phyloP scores from a whole-genome alignment of 1,140 invertebrate genomes.

The Brachionus asplanchnoidis region DNA sequence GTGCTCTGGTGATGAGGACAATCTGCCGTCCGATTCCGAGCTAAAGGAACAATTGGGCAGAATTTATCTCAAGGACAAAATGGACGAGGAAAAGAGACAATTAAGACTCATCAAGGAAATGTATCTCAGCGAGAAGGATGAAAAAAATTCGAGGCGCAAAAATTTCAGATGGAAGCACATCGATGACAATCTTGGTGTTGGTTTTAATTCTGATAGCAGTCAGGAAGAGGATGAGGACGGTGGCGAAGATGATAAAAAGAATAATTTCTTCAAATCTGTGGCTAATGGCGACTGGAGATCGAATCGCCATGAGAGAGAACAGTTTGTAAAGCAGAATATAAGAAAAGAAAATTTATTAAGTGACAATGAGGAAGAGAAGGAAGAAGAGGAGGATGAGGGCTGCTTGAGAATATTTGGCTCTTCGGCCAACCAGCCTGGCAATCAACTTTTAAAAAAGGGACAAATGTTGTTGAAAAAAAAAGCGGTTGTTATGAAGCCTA shows the following conservation, averaged over 20 bases:
- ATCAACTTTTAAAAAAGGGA: slow-evolving; percentile 34
- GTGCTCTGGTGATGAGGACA: slow-evolving; percentile 21
- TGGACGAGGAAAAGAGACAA: slow-evolving; percentile 27
- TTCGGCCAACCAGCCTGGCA: background rate
- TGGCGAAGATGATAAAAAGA: background rate
- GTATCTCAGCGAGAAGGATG: slow-evolving; percentile 8
- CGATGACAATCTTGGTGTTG: slow-evolving; percentile 8
- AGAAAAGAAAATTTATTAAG: slow-evolving; percentile 21
- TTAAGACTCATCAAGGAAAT: slow-evolving; percentile 35
- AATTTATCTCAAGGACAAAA: slow-evolving; percentile 40
- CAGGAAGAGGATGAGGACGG: slow-evolving; percentile 15
- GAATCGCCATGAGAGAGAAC: slow-evolving; percentile 32
- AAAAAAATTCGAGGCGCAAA: slow-evolving; percentile 16
- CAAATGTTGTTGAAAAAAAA: background rate
- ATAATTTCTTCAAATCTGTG: slow-evolving; percentile 10
- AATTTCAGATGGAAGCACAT: slow-evolving; percentile 37
- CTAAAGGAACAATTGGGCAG: slow-evolving; percentile 17
- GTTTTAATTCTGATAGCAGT: background rate
- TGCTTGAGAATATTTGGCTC: slow-evolving; percentile 13
- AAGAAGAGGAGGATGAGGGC: background rate
- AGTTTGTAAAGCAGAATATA: slow-evolving; percentile 24
- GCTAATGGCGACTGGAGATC: slow-evolving; percentile 23
- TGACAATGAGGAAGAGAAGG: background rate
- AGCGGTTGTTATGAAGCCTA: background rate
- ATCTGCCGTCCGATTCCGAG: slow-evolving; percentile 2